These are phyloP conservation scores for Pseudonaja textilis DNA, from an alignment of 2,113 vertebrate species.

Conservation along the genomic window DNA sequence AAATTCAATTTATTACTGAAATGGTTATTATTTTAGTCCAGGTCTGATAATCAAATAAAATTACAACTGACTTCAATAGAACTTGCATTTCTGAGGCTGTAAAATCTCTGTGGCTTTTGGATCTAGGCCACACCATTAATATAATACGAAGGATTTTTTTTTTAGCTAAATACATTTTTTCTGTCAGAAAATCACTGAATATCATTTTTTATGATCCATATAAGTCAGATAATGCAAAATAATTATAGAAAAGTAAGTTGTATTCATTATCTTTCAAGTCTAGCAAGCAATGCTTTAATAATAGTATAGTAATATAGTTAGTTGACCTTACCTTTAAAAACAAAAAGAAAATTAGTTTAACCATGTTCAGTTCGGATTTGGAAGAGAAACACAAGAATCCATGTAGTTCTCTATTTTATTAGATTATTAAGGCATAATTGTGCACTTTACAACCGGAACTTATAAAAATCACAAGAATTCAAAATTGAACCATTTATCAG, in stretches of 20 bases:
- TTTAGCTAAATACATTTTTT: conserved; percentile 30
- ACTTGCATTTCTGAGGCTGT: neutral
- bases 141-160: conserved; percentile 38
- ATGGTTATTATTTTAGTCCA: conserved; percentile 19
- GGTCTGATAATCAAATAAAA: conserved; percentile 10
- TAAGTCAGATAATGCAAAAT: conserved; percentile 49
- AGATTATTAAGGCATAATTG: neutral
- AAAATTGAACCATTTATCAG: neutral
- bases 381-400: neutral
- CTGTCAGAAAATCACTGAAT: conserved; percentile 36
- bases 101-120: conserved; percentile 29
- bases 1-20: conserved; percentile 13
- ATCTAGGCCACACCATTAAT: conserved; percentile 45
- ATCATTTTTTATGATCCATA: conserved; percentile 45
- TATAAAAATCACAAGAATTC: neutral
- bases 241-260: conserved; percentile 62
- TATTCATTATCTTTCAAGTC: conserved; percentile 42
- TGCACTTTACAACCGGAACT: neutral
- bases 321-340: neutral
- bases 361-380: neutral
- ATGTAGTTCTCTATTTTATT: conserved; percentile 5
- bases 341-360: conserved; percentile 6
- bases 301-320: conserved; percentile 19
- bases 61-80: neutral
- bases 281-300: conserved; percentile 29